Evolutionary conservation across 2,888 invertebrate species (phyloP).

Genomic region (Drymonia ruficornis): DNA sequence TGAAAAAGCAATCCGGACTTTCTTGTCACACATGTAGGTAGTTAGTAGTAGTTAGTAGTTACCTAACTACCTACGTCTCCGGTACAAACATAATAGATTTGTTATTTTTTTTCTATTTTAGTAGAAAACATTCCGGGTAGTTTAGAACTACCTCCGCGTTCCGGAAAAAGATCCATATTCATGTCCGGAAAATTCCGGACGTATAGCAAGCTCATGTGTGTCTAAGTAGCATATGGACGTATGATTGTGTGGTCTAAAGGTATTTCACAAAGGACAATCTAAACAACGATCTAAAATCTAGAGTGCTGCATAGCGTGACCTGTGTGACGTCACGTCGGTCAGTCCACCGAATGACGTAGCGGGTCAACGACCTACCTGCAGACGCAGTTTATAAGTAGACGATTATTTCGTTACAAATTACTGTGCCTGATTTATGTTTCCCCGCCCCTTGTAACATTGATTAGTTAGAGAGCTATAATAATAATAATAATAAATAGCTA

Average conservation of each 20-base stretch:
- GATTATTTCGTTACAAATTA: constrained; percentile 1
- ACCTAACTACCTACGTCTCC: too few relatives aligned
- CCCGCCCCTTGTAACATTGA: background rate
- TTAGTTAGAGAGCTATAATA: background rate
- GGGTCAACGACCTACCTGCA: constrained; percentile 27
- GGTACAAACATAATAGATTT: too few relatives aligned
- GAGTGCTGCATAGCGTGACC: constrained; percentile 48
- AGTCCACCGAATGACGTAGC: constrained; percentile 1
- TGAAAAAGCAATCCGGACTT: too few relatives aligned
- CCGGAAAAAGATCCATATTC: too few relatives aligned
- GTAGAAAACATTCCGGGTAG: too few relatives aligned
- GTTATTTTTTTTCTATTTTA: too few relatives aligned
- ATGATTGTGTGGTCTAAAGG: background rate
- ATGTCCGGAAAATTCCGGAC: too few relatives aligned
- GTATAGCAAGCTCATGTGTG: too few relatives aligned
- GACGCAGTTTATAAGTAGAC: background rate
- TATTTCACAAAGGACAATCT: constrained; percentile 12
- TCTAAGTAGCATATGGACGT: background rate
- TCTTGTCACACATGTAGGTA: too few relatives aligned
- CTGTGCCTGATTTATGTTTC: background rate
- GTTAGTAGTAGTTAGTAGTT: too few relatives aligned
- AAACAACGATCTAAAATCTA: constrained; percentile 36
- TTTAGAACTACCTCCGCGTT: too few relatives aligned
- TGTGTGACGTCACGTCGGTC: constrained; percentile 39
- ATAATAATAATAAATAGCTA: too few relatives aligned